Percentiles rank a stretch among this genome's conserved stretches.
phyloP scores from a whole-genome alignment of 2,113 vertebrate genomes.

The Channa maculata region DNA sequence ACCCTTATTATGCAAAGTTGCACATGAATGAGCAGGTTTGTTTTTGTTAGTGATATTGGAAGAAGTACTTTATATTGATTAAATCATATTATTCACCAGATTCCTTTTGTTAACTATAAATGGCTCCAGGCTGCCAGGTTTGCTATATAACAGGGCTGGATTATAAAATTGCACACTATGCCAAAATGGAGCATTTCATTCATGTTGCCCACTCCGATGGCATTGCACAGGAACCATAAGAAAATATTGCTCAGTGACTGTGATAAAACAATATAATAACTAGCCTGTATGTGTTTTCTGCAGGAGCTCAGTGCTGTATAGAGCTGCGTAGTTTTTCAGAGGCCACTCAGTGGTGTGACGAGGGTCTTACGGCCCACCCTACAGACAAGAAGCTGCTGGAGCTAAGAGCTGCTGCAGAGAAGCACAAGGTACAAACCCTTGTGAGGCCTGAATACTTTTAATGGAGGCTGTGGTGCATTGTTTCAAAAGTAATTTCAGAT shows the following conservation, averaged over 20 bases:
- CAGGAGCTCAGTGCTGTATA: slow-evolving; percentile 92
- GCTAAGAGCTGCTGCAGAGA: slow-evolving; percentile 88
- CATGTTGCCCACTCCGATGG: too few relatives aligned
- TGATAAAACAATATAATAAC: neutral
- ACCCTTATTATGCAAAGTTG: too few relatives aligned
- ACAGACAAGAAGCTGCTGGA: slow-evolving; percentile 91
- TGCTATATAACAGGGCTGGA: too few relatives aligned
- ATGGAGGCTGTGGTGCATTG: too few relatives aligned
- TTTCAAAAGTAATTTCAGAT: neutral
- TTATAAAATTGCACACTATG: too few relatives aligned
- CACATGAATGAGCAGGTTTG: too few relatives aligned
- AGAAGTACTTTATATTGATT: too few relatives aligned
- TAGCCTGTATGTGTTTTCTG: neutral
- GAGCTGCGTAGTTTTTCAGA: slow-evolving; percentile 88
- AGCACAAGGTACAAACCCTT: slow-evolving; percentile 83
- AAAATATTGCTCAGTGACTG: neutral
- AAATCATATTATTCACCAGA: too few relatives aligned
- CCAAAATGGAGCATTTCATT: too few relatives aligned
- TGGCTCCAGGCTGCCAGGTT: too few relatives aligned
- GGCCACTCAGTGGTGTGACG: slow-evolving; percentile 91
- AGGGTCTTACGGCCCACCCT: slow-evolving; percentile 87
- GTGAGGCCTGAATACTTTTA: neutral
- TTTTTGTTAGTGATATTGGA: too few relatives aligned
- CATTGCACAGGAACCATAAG: neutral
- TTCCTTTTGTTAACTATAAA: too few relatives aligned